Percentiles rank a stretch among this genome's conserved stretches.
Evolutionary conservation across 2,797 vertebrate genomes (phyloP).

Genomic region (Chrosomus eos): DNA sequence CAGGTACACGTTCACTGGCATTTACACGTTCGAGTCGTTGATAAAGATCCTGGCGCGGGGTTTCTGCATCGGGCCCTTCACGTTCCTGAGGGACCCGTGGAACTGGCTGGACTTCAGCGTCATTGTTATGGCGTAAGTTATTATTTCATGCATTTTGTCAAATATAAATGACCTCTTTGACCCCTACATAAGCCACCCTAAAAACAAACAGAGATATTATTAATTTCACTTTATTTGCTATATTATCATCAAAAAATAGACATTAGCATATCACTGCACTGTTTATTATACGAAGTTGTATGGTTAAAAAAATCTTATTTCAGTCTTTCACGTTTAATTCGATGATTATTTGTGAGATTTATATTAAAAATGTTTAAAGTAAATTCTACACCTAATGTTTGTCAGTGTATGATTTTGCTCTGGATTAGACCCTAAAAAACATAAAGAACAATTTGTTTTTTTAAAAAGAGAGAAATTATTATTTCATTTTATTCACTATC

Average conservation of each 20-base stretch:
- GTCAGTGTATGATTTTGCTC: not conserved
- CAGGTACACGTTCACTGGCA: slow-evolving; percentile 89
- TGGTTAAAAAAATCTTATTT: not conserved
- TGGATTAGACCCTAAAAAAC: not conserved
- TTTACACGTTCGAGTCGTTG: slow-evolving; percentile 97
- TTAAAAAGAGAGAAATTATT: not conserved
- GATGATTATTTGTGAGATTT: not conserved
- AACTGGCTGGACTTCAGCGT: slow-evolving; percentile 99
- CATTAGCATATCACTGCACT: not conserved
- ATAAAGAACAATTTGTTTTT: not conserved
- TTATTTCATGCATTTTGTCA: not conserved
- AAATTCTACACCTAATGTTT: not conserved
- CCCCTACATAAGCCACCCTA: not conserved
- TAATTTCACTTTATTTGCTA: not conserved
- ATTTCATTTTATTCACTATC: not conserved
- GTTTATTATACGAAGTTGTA: not conserved
- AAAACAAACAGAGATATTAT: not conserved
- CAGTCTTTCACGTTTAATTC: not conserved
- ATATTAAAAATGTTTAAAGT: not conserved
- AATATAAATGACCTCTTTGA: slow-evolving; percentile 22
- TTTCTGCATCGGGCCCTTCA: slow-evolving; percentile 94
- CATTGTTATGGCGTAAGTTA: slow-evolving; percentile 97
- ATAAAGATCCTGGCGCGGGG: slow-evolving; percentile 97
- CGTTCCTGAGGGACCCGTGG: slow-evolving; percentile 97
- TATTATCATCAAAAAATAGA: not conserved